A percentile compares a stretch with the other conserved stretches of the same genome.
Evolutionary conservation across 2,113 vertebrate species (phyloP).

Genomic region (Poeciliopsis occidentalis): DNA sequence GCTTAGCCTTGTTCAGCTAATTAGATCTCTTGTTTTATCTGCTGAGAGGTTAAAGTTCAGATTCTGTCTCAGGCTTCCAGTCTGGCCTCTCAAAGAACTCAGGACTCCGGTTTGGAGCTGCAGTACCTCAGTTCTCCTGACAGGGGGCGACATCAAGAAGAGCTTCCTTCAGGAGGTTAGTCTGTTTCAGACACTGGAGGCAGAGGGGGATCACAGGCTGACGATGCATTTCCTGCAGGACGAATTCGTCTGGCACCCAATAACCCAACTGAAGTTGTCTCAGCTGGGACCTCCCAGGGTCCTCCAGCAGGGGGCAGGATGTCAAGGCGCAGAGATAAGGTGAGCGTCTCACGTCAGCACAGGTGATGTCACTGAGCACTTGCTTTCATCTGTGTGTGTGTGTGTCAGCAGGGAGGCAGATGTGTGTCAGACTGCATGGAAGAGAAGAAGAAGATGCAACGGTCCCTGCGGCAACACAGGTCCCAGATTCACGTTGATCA

Average conservation of each 20-base stretch:
- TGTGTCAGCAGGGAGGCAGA: slow-evolving; percentile 7
- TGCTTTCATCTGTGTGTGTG: slow-evolving; percentile 1
- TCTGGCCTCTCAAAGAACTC: slow-evolving; percentile 84
- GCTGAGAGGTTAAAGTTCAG: too few species aligned
- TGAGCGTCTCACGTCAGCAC: neutral
- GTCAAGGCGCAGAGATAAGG: slow-evolving; percentile 23
- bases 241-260: slow-evolving; percentile 59
- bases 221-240: slow-evolving; percentile 27
- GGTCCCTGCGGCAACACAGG: slow-evolving; percentile 33
- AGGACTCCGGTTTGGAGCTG: slow-evolving; percentile 87
- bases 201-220: neutral
- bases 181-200: slow-evolving; percentile 69
- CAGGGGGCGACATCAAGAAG: slow-evolving; percentile 46
- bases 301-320: slow-evolving; percentile 71
- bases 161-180: slow-evolving; percentile 57
- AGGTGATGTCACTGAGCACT: too few species aligned
- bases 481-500: slow-evolving; percentile 1
- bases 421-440: slow-evolving; percentile 31
- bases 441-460: slow-evolving; percentile 41
- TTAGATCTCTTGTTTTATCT: too few species aligned
- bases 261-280: slow-evolving; percentile 38
- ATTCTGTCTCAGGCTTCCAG: slow-evolving; percentile 77
- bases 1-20: too few species aligned
- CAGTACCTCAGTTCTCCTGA: slow-evolving; percentile 74
- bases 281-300: neutral